Base-by-base conservation (phyloP, 2,113 vertebrate genomes). In the Crypturellus undulatus region DNA sequence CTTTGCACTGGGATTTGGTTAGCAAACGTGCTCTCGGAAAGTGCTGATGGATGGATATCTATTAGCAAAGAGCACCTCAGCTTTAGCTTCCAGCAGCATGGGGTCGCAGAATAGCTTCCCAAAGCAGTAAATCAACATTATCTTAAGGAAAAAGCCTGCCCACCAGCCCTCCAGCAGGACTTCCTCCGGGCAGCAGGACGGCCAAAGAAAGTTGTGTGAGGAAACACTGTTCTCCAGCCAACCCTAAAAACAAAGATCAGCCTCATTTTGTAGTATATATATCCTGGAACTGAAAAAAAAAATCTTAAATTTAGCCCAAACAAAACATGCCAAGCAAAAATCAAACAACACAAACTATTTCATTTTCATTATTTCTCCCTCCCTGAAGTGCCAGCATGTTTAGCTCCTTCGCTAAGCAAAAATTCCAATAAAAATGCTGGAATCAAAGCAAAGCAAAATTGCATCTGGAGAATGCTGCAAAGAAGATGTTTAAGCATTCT, bases 401-500 rank as follows among this genome's bases (percentile, higher is more conserved):
- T 80, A 78, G 56, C n/a, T 89, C 51, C 64, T 84, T 54, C 64
- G 67, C 60, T 49, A 67, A 90, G 80, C 24, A 63, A 59, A 63
- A 70, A 60, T 45, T 85, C 79, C 72, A 78, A 26, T 49, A 85
- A 90, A 87, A 92, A 79, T 32, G 64, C 67, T 86, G 86, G 86
- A 92, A 77, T 38, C 49, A 62, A 93, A 93, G 80, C 32, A 51
- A 94, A 94, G 65, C 36, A 82, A 81, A 86, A 3, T 38, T 94
- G 86, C 60, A 16, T 63, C 80, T 30, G 59, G 64, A 90, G 79
- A 81, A 51, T 12, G 6, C 12, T 54, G 60, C 36, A 71, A 82
- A 69, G 65, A 16, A 58, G 26, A 93, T 79, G 84, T 80, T 59
- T 73, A 51, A 84, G 54, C 26, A n/a, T 43, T 43, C 18, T 78